Percentiles rank a stretch among this genome's conserved stretches.
phyloP scores from a whole-genome alignment of 2,113 vertebrate genomes.

The Oryzias curvinotus region DNA sequence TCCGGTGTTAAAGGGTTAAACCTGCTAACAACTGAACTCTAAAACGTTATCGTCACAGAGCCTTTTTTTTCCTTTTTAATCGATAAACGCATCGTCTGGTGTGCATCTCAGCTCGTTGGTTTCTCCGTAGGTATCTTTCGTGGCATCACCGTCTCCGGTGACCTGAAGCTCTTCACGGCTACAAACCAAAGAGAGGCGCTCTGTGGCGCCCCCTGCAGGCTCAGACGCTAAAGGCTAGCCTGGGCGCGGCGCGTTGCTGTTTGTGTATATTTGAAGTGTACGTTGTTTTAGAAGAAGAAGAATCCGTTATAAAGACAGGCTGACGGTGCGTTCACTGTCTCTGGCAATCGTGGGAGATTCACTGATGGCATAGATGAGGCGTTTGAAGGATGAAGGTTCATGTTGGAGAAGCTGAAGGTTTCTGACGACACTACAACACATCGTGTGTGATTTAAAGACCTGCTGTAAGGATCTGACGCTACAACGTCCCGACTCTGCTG shows the following conservation, averaged over 20 bases:
- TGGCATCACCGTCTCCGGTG: no score
- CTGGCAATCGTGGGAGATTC: conserved; percentile 37
- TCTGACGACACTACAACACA: not conserved
- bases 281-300: conserved; percentile 26
- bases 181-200: conserved; percentile 65
- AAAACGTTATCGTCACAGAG: no score
- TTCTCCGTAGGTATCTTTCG: no score
- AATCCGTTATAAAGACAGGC: conserved; percentile 28
- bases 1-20: no score
- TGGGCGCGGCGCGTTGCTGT: not conserved
- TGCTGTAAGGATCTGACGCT: conserved; percentile 13
- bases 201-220: conserved; percentile 34
- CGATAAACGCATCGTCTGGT: no score
- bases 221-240: not conserved
- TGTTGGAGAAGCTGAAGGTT: not conserved
- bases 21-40: no score
- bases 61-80: no score
- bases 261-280: conserved; percentile 67
- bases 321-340: conserved; percentile 28
- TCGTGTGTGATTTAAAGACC: not conserved
- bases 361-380: conserved; percentile 8
- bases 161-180: conserved; percentile 17
- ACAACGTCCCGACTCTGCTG: no score
- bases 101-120: no score
- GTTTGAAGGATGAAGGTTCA: not conserved